Base-by-base conservation (phyloP, 1,140 invertebrate genomes). In the Gryon sp. region DNA sequence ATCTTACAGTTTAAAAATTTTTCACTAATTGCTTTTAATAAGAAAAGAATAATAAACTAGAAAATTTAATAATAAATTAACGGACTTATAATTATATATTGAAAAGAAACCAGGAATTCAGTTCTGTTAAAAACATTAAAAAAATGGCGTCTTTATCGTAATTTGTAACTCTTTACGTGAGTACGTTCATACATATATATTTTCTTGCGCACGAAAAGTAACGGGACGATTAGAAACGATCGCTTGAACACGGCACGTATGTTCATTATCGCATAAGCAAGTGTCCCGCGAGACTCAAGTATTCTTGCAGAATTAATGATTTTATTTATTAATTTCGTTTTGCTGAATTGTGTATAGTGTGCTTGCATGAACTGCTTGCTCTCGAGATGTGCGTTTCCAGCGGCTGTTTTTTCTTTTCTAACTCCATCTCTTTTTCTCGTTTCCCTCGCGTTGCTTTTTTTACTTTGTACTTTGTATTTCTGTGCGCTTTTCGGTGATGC, bases 261-360 rank as follows among this genome's bases (percentile, higher is more conserved):
- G 28, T 53, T 65, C 40, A 43, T 65, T 65, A 65, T n/a, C 38
- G 26, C 24, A 20, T 16, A 60, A 46, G 41, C 19, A 19, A 45
- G 15, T 6, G 24, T 14, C 50, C 43, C 52, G 9, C 32, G 65
- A 50, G 52, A 55, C 24, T 22, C 36, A 19, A 62, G 48, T 38
- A 55, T 55, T 46, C 40, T 55, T 40, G 22, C 11, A 4, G 12
- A n/a, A n/a, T n/a, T n/a, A n/a, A 34, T 30, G 40, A 20, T 55
- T 57, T 68, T 68, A 68, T 57, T 57, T 68, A 55, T 68, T 45
- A 32, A 55, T 68, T 28, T 30, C 30, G 4, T 57, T 6, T 48
- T 48, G 22, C 26, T 4, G 22, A 45, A 22, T 34, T 19, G 22
- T 38, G 38, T 48, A 30, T 45, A 50, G n/a, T n/a, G 45, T 50